Base-by-base conservation (phyloP, 2,113 vertebrate species). In the Oreochromis niloticus region DNA sequence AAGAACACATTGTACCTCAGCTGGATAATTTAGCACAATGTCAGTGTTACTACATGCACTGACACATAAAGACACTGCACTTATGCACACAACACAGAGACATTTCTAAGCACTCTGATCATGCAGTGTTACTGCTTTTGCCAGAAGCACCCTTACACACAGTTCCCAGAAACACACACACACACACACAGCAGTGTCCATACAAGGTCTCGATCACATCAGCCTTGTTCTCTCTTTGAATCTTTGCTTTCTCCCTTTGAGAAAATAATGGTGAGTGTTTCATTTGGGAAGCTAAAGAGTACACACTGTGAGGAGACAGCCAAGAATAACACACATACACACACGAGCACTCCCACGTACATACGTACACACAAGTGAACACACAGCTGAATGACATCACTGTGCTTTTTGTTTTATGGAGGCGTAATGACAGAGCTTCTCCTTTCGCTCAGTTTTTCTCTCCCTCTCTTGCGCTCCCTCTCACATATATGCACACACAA, bases 371-470 rank as follows among this genome's bases (percentile, higher is more conserved):
- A 88, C 82, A 87, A 55, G 54, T 24, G 83, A 84, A 56, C 84
- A 43, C 91, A 89, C 82, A 82, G 66, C 87, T 66, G 87, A 92
- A 93, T 96, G 95, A 96, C 95, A 94, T 95, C 94, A 95, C 78
- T 86, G 91, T 89, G 86, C 89, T 93, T 95, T 94, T 94, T 92
- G 91, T 93, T 94, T 91, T 89, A 94, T 93, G 94, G 91, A 92
- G 93, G 93, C 92, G 91, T 95, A 95, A 95, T 96, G 92, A 95
- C 93, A 96, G 93, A 94, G 92, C 85, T 85, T 82, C 87, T 82
- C 87, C 54, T 57, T 50, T 63, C 43, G 16, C 71, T 59, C 68
- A 86, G 41, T 7, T 84, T 85, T 56, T 88, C 81, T 46, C 54
- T n/a, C 32, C 57, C 73, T 85, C 34, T 87, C 63, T 61, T 52